These are phyloP conservation scores for Cottoperca gobio DNA, from an alignment of 2,797 vertebrate genomes.

Conservation along the genomic window DNA sequence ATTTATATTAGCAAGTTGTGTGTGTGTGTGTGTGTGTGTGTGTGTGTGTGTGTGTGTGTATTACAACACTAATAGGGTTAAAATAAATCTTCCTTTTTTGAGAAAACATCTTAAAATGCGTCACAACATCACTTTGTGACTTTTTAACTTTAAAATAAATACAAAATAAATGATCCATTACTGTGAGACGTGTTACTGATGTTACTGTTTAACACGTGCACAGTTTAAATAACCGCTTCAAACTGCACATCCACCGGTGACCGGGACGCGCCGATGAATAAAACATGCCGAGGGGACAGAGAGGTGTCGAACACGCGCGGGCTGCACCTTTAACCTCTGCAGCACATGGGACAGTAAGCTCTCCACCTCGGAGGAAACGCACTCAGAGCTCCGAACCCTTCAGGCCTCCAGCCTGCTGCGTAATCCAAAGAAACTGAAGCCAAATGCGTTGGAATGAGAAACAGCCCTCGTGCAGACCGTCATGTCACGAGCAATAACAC, in stretches of 20 bases:
- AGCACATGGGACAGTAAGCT: not conserved
- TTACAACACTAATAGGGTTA: not conserved
- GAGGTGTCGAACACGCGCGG: not conserved
- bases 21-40: not conserved
- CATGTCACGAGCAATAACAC: constrained; percentile 49
- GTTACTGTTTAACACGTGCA: constrained; percentile 54
- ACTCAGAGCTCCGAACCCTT: no score
- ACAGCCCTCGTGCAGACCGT: constrained; percentile 36
- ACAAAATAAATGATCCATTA: constrained; percentile 54
- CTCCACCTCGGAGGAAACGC: not conserved
- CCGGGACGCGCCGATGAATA: not conserved
- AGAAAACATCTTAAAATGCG: not conserved
- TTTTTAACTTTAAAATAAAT: constrained; percentile 52
- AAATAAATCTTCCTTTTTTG: not conserved
- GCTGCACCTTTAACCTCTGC: constrained; percentile 32
- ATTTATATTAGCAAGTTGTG: not conserved
- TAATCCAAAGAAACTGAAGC: constrained; percentile 41
- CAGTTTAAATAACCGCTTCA: not conserved
- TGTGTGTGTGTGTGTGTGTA: constrained; percentile 10
- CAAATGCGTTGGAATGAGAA: constrained; percentile 57
- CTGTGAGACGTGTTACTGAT: constrained; percentile 5
- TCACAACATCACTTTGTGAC: constrained; percentile 34
- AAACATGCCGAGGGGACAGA: constrained; percentile 4
- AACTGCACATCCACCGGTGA: not conserved
- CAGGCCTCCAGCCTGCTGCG: constrained; percentile 27